Evolutionary conservation across 2,888 invertebrate genomes (phyloP), one percentile per base, ranked within the genome.

Genomic region (Hylaea fasciaria): DNA sequence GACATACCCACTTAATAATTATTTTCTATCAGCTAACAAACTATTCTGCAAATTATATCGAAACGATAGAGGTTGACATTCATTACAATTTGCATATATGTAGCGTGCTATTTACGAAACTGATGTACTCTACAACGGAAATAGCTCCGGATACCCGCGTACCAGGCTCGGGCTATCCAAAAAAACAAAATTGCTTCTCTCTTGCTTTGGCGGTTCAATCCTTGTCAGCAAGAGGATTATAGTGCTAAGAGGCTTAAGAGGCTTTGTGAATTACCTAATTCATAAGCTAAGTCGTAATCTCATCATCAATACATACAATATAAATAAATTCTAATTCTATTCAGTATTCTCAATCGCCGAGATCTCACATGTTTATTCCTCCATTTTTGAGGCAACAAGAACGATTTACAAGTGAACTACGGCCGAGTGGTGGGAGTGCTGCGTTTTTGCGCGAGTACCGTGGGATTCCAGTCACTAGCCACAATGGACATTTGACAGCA

Each of bases 381-480:
- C n/a, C 22, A 22, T 22, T 22, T 22, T 5, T 22, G 22, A 5
- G 2, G 22, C 22, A n/a, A 14, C 14, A 55, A 51, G 44, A 43
- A 62, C 41, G 32, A 47, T 50, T 57, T 54, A 62, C 13, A 40
- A 45, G 39, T 45, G 28, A 47, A 9, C 12, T 11, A 28, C 45
- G 22, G 3, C 14, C 37, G 2, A 7, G 35, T n/a, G n/a, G 47
- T 44, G 47, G 37, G 50, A 51, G 22, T 32, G 45, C 16, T 37
- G 29, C 11, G 16, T 35, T 55, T 12, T 41, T 29, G 41, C 13
- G 29, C 46, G n/a, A 37, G 14, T n/a, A 1, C 46, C 47, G 54
- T 55, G 49, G 45, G 57, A 61, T 50, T 39, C 45, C 51, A 44
- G n/a, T 28, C 14, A 56, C 41, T 41, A 40, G 22, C 22, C 46